phyloP scores from a whole-genome alignment of 1,140 invertebrate genomes.

The Drosophila nasuta region DNA sequence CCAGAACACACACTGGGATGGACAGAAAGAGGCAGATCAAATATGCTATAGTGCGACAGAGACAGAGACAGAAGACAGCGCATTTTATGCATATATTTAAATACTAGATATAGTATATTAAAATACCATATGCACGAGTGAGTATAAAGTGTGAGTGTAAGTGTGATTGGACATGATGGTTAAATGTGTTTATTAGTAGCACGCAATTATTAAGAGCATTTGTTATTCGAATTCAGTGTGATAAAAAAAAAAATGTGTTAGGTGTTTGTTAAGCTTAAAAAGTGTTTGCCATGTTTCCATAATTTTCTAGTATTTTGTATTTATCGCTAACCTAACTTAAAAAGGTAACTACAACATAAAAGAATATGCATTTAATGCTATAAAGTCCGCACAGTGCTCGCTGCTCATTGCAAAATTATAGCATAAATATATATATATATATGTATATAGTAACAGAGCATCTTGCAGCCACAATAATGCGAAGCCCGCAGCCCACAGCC shows the following conservation, averaged over 20 bases:
- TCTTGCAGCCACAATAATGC: constrained; percentile 39
- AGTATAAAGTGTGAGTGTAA: constrained; percentile 7
- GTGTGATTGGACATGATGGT: constrained; percentile 6
- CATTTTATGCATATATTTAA: not conserved
- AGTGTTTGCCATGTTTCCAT: too few species aligned
- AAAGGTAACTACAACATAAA: too few species aligned
- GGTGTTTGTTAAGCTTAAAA: too few species aligned
- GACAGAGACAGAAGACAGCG: constrained; percentile 27
- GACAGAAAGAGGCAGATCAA: constrained; percentile 32
- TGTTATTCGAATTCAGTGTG: constrained; percentile 8
- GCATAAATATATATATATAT: constrained; percentile 32
- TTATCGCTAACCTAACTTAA: too few species aligned
- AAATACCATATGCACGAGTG: constrained; percentile 14
- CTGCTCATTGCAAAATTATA: constrained; percentile 13
- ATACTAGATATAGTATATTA: too few species aligned
- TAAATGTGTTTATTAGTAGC: constrained; percentile 21
- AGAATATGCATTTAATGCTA: too few species aligned
- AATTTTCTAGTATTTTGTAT: too few species aligned
- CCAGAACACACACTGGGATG: constrained; percentile 16
- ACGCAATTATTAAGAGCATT: constrained; percentile 26
- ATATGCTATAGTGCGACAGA: constrained; percentile 40
- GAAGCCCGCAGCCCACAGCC: constrained; percentile 10
- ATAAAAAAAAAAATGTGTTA: not conserved
- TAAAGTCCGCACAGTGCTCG: too few species aligned
- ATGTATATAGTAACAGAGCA: constrained; percentile 61